Evolutionary conservation across 2,797 vertebrate species (phyloP), one percentile per base, ranked within the genome.

Genomic region (Ataeniobius toweri): DNA sequence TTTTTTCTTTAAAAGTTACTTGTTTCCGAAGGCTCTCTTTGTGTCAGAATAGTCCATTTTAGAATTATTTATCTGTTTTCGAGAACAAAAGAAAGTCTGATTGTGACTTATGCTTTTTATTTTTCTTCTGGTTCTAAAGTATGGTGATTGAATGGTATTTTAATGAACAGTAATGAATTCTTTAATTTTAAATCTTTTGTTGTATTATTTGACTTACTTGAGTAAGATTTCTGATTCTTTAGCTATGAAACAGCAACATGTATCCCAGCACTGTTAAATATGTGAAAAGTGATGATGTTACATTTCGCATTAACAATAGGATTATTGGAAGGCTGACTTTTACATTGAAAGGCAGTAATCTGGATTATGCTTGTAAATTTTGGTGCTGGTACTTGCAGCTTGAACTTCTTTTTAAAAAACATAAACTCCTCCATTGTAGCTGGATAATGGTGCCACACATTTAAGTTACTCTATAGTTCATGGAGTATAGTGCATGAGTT

Each of bases 401-500:
- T 74, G 53, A 5, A 51, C 6, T 13, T 36, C 51, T 70, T 50
- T 22, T 72, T 13, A 26, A 7, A 55, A 56, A 28, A 69, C 22
- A 74, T 59, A 14, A 9, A 3, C 8, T 72, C 7, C 61, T 6
- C 53, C 65, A 81, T 46, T 73, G 74, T 67, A 75, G 56, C 69
- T 70, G 59, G 46, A 36, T 80, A 41, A 50, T 67, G 24, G 26
- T 7, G 4, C 36, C 31, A 24, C 44, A n/a, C 78, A 59, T 72
- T 61, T 31, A 24, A 44, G 65, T 50, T 50, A 75, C 50, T 59
- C 79, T 86, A 74, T 80, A 85, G 73, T 50, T 65, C 78, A 53
- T 77, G 81, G 74, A 85, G 78, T 75, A 31, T 74, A 75, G 46
- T 74, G 58, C 69, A 75, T 46, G 76, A 74, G 71, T 77, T 78